phyloP scores from a whole-genome alignment of 2,797 vertebrate genomes.

The Urosaurus nigricauda region DNA sequence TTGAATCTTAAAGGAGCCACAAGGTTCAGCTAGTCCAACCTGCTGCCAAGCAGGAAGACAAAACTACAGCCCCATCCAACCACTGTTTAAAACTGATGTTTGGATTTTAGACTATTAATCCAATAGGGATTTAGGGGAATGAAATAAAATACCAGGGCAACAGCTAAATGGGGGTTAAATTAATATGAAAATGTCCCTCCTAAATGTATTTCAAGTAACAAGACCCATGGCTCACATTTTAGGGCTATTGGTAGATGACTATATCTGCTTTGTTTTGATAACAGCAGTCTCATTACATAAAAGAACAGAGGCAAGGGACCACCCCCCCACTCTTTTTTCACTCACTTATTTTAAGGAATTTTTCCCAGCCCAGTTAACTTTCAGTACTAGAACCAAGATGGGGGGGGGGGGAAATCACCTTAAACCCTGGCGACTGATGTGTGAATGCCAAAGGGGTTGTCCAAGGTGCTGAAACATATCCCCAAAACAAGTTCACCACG shows the following conservation, averaged over 20 bases:
- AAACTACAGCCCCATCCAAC: no score
- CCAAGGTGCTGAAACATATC: no score
- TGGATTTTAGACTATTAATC: neutral
- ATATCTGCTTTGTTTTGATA: neutral
- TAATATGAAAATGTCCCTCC: no score
- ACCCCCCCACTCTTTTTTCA: neutral
- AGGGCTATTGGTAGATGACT: no score
- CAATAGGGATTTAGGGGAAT: neutral
- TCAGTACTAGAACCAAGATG: neutral
- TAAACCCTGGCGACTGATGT: no score
- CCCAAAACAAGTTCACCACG: no score
- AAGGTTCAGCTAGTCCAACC: no score
- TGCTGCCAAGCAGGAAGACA: no score
- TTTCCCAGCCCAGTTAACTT: neutral
- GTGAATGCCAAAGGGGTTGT: no score
- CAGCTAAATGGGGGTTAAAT: no score
- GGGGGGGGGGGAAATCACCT: neutral
- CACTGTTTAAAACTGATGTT: neutral
- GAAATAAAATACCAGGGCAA: neutral
- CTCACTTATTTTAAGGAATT: neutral
- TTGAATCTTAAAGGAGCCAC: neutral
- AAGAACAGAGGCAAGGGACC: neutral
- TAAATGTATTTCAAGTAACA: no score
- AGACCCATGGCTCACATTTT: no score
- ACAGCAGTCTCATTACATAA: neutral